phyloP scores from a whole-genome alignment of 2,888 invertebrate genomes.

The Antitype chi region DNA sequence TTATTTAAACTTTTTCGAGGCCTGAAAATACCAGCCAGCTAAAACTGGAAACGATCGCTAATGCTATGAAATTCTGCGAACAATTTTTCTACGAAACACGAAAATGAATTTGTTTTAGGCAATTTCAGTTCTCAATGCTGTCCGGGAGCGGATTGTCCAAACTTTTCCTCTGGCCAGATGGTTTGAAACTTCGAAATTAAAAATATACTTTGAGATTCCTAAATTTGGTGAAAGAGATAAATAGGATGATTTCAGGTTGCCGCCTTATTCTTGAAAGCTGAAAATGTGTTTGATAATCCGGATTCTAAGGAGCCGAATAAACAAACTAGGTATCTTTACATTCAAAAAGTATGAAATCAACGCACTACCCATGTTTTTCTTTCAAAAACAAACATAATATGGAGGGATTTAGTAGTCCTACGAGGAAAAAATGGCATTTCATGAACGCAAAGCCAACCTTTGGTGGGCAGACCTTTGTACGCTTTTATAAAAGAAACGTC shows the following conservation, averaged over 20 bases:
- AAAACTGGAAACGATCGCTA: conserved; percentile 24
- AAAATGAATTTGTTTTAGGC: conserved; percentile 48
- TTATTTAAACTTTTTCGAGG: conserved; percentile 14
- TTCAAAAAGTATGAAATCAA: conserved; percentile 26
- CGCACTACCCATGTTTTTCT: conserved; percentile 17
- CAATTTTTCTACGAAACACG: conserved; percentile 43
- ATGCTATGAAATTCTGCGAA: conserved; percentile 31
- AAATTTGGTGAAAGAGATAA: conserved; percentile 29
- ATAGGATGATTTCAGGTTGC: neutral
- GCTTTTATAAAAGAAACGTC: conserved; percentile 43
- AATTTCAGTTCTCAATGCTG: conserved; percentile 44
- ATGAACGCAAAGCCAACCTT: conserved; percentile 43
- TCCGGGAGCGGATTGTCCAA: conserved; percentile 42
- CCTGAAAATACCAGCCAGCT: neutral
- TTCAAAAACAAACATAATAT: conserved; percentile 54
- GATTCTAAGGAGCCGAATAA: neutral
- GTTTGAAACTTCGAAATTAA: conserved; percentile 56
- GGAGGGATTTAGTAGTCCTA: conserved; percentile 39
- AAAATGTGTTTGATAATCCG: conserved; percentile 17
- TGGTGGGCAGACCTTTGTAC: conserved; percentile 33
- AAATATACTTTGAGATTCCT: conserved; percentile 40
- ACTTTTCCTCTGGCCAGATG: conserved; percentile 53
- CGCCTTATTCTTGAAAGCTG: neutral
- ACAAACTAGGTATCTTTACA: conserved; percentile 33
- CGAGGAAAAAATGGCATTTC: conserved; percentile 45